Evolutionary conservation across 2,888 invertebrate genomes (phyloP).

Genomic region (Tetheella fluctuosa): DNA sequence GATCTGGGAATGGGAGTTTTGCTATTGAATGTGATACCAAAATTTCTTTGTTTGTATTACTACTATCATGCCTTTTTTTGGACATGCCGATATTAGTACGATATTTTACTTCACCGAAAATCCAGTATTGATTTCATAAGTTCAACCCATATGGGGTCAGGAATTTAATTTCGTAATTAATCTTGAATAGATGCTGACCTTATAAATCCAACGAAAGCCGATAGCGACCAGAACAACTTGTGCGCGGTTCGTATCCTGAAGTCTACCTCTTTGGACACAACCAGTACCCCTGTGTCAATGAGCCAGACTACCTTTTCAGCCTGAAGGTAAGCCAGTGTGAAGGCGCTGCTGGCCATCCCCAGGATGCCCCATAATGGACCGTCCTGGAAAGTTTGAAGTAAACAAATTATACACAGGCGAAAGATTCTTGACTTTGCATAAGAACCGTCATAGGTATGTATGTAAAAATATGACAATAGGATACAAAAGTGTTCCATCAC

Average conservation of each 20-base stretch:
- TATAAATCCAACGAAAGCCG: slow-evolving; percentile 88
- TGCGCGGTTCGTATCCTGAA: slow-evolving; percentile 87
- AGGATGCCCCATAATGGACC: slow-evolving; percentile 77
- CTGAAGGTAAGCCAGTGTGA: slow-evolving; percentile 91
- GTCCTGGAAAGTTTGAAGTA: slow-evolving; percentile 51
- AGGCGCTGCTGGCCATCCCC: slow-evolving; percentile 87
- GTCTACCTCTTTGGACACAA: slow-evolving; percentile 81
- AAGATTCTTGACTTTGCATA: not conserved
- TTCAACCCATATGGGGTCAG: no score
- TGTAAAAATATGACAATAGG: no score
- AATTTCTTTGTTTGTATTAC: not conserved
- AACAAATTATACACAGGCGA: not conserved
- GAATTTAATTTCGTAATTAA: no score
- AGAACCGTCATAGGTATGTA: no score
- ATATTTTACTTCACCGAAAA: no score
- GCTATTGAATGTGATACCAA: not conserved
- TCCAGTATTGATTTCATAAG: no score
- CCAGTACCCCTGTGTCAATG: slow-evolving; percentile 87
- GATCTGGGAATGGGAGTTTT: slow-evolving; percentile 51
- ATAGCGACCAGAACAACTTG: slow-evolving; percentile 90
- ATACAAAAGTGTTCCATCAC: no score
- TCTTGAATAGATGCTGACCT: slow-evolving; percentile 78
- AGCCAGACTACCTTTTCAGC: slow-evolving; percentile 94
- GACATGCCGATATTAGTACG: no score
- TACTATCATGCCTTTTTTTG: no score